phyloP scores from a whole-genome alignment of 2,113 vertebrate species.

The Anser cygnoides region DNA sequence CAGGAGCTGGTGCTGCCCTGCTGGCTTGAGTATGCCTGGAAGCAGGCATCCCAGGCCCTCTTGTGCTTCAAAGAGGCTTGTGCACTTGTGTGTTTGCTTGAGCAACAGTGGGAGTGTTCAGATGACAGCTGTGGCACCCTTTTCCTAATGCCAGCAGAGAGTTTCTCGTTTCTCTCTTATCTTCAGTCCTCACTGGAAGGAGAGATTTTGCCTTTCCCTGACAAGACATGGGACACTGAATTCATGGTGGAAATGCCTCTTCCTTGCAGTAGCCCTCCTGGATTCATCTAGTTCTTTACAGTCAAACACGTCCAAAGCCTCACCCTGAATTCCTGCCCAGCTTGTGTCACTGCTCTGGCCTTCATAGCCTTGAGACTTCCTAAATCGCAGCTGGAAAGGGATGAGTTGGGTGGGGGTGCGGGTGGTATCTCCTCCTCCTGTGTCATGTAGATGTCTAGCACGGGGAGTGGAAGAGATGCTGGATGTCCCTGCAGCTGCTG shows the following conservation, averaged over 20 bases:
- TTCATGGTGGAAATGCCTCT: background rate
- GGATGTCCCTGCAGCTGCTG: slow-evolving; percentile 22
- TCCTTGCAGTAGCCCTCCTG: background rate
- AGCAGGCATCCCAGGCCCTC: background rate
- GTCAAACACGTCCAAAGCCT: background rate
- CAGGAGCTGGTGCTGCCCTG: background rate
- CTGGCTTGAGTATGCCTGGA: background rate
- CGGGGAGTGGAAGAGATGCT: background rate
- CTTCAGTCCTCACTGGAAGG: fast-evolving
- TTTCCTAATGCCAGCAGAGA: background rate
- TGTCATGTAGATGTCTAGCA: background rate
- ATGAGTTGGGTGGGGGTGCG: background rate
- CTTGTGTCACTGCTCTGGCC: fast-evolving
- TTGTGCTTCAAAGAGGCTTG: background rate
- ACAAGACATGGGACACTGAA: background rate
- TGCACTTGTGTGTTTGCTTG: background rate
- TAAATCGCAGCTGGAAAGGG: background rate
- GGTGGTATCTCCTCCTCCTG: background rate
- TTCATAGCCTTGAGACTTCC: background rate
- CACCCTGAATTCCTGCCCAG: background rate
- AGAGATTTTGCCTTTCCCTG: background rate
- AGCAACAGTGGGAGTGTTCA: background rate
- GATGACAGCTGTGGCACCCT: background rate
- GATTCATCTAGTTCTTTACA: background rate
- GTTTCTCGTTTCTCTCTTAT: background rate